Base-by-base conservation (phyloP, 1,140 invertebrate species). In the Drosophila varians region DNA sequence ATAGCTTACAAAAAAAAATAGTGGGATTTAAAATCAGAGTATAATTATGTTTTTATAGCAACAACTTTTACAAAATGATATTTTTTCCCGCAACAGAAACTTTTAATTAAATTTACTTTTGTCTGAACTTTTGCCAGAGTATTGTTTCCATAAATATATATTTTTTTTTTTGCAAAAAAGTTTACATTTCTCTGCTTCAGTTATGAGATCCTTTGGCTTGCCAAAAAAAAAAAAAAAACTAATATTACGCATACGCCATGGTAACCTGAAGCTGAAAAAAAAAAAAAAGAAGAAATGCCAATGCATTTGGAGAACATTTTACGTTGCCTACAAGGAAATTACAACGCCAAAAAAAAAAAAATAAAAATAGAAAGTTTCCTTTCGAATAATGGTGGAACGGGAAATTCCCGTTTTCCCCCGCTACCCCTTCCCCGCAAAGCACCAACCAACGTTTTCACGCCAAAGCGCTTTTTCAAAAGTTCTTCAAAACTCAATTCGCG, bases 291-390 rank as follows among this genome's bases (percentile, higher is more conserved):
- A 16, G 49, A 61, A 16, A 57, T 83, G 78, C 79, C 83, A 82
- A 83, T 84, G 79, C 60, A 53, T 74, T 82, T 83, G 60, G 74
- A 65, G 70, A 57, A 62, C 74, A 68, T 74, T 83, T 76, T 72
- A 77, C 77, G 78, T 82, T 77, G 77, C 77, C 77, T 82, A 69
- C 76, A 82, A 83, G 77, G 80, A 82, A 83, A 77, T 83, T 82
- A 83, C 77, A 77, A 48, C 61, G 36, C 54, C 26, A 14, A 28
- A 1, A 11, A 2, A 11, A n/a, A 4, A n/a, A 31, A 11, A 31
- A 26, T 8, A 28, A 26, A 26, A 28, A 2, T 3, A 16, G 53
- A 61, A 71, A 64, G 14, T 73, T 74, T 64, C 42, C 54, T 45
- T 51, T 49, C 42, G 31, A 52, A 52, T 72, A n/a, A n/a, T 61